Conservation (phyloP, 2,797 vertebrate species). For the Takifugu ocellatus region DNA sequence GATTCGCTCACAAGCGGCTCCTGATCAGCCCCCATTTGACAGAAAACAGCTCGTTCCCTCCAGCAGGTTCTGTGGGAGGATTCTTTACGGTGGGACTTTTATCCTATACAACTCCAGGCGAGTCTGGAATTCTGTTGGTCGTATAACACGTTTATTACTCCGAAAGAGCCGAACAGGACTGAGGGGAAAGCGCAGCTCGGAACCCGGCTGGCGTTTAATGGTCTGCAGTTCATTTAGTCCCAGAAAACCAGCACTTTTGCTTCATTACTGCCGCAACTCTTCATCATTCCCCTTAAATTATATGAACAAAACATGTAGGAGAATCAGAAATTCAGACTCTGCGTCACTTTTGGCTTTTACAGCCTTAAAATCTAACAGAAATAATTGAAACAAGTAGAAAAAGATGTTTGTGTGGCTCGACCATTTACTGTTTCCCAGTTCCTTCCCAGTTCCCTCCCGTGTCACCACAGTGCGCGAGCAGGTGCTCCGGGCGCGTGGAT, state of each 20-base stretch:
- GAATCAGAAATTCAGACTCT: too few relatives aligned
- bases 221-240: too few relatives aligned
- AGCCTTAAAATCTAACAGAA: too few relatives aligned
- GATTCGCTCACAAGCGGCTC: constrained; percentile 7
- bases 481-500: constrained; percentile 49
- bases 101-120: constrained; percentile 45
- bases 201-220: constrained; percentile 32
- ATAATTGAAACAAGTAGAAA: too few relatives aligned
- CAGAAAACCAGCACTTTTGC: too few relatives aligned
- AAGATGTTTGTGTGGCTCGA: too few relatives aligned
- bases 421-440: constrained; percentile 33
- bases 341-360: too few relatives aligned
- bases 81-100: constrained; percentile 51
- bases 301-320: too few relatives aligned
- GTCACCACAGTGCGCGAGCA: constrained; percentile 37
- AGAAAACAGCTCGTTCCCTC: constrained; percentile 59
- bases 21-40: constrained; percentile 15
- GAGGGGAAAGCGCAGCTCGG: constrained; percentile 24
- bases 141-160: constrained; percentile 64
- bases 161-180: constrained; percentile 45
- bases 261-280: too few relatives aligned
- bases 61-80: constrained; percentile 59
- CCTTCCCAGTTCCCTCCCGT: constrained; percentile 3
- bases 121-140: constrained; percentile 44
- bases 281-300: too few relatives aligned